Evolutionary conservation across 2,797 vertebrate genomes (phyloP), one percentile per base, ranked within the genome.

Genomic region (Gymnopithys bicolor): DNA sequence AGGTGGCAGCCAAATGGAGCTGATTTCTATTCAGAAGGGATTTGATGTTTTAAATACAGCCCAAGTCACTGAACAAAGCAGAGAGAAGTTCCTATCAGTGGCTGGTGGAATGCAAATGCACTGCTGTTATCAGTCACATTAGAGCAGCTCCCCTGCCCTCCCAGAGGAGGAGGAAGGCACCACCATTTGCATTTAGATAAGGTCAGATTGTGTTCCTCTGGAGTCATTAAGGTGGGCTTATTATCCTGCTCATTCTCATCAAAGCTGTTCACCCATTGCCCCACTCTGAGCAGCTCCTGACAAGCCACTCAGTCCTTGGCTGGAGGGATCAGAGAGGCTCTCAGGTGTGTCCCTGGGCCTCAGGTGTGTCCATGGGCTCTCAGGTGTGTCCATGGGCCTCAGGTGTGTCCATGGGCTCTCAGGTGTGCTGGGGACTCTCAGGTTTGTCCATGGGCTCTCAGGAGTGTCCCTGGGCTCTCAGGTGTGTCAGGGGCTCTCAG

Each of bases 111-210:
- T 89, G 89, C 68, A 87, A 90, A 88, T 56, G 48, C 1, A 0
- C 7, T 3, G 21, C 76, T 39, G 32, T 70, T 60, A 69, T 37
- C 84, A 48, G 25, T 4, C 53, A 13, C 13, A 0, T n/a, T 68
- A 43, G 6, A 28, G 86, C 64, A 23, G 62, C 84, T 93, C 84
- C 74, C 52, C 79, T 79, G 48, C 77, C 63, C 66, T 77, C 19
- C 19, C 19, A 77, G 68, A 70, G 55, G 62, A 92, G 74, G 71
- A 86, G 53, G 63, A 41, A 46, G 53, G 32, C 63, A 17, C 81
- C 75, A 37, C 39, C 32, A 77, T 95, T 94, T 96, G 80, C 94
- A 86, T 89, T 62, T 81, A 84, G 82, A 92, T 90, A 80, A 93
- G 90, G 87, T 90, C 83, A 89, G 58, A 5, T 16, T 68, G 43